These are phyloP conservation scores for Plodia interpunctella DNA, from an alignment of 1,140 invertebrate species.

Conservation along the genomic window DNA sequence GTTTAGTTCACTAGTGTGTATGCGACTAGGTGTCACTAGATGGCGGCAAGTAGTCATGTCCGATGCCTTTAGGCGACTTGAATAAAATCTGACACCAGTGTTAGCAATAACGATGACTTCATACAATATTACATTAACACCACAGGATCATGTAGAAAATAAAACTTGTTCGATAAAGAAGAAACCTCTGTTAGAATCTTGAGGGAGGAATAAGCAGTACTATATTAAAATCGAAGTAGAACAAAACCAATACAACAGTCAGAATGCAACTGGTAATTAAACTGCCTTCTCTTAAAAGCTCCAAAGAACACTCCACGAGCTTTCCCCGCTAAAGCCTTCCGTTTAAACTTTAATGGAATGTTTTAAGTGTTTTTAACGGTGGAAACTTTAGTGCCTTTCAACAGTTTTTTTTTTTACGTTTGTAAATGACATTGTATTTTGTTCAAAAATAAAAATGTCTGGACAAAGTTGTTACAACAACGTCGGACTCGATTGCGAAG, in stretches of 20 bases:
- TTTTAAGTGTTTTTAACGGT: conserved; percentile 4
- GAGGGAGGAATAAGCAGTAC: too few relatives aligned
- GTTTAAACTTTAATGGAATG: conserved; percentile 4
- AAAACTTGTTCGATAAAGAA: too few relatives aligned
- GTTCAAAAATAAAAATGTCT: not conserved
- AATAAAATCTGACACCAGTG: too few relatives aligned
- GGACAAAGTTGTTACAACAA: not conserved
- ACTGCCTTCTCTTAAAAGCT: not conserved
- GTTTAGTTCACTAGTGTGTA: too few relatives aligned
- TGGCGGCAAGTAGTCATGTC: too few relatives aligned
- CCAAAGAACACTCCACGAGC: conserved; percentile 3
- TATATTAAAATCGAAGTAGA: too few relatives aligned
- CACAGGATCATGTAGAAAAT: too few relatives aligned
- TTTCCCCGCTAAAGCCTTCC: conserved; percentile 3
- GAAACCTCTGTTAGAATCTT: too few relatives aligned
- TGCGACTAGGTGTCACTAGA: too few relatives aligned
- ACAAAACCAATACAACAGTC: not conserved
- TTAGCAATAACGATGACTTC: too few relatives aligned
- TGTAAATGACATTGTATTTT: conserved; percentile 4
- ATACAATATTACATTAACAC: too few relatives aligned
- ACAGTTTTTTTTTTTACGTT: not conserved
- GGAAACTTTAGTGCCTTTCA: not conserved
- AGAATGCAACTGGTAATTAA: not conserved
- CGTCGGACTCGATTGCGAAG: not conserved
- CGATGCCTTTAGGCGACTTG: too few relatives aligned